These are phyloP conservation scores for Lagria hirta DNA, from an alignment of 2,888 invertebrate genomes.

Conservation along the genomic window DNA sequence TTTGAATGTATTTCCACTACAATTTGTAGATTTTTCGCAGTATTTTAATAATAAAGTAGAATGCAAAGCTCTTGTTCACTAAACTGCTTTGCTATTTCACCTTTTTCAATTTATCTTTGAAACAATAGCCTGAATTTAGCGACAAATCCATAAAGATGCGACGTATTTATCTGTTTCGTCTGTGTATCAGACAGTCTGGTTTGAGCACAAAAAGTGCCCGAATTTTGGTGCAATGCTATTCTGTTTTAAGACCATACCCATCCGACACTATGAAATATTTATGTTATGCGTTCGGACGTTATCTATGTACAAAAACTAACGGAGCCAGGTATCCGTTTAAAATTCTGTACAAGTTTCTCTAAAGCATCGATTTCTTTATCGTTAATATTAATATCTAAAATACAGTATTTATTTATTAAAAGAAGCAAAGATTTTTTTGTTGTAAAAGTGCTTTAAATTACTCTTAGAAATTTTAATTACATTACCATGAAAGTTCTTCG, in stretches of 20 bases:
- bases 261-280: slow-evolving; percentile 46
- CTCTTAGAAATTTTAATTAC: no score
- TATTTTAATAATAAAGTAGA: no score
- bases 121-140: slow-evolving; percentile 37
- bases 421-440: not conserved
- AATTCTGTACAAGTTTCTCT: slow-evolving; percentile 28
- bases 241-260: slow-evolving; percentile 21
- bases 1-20: no score
- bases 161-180: slow-evolving; percentile 44
- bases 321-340: slow-evolving; percentile 32
- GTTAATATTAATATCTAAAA: slow-evolving; percentile 31
- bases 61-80: no score
- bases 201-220: slow-evolving; percentile 38
- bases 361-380: slow-evolving; percentile 28
- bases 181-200: slow-evolving; percentile 30
- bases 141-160: slow-evolving; percentile 44
- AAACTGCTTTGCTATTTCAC: no score
- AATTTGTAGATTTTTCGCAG: no score
- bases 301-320: slow-evolving; percentile 36
- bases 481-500: no score
- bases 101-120: no score
- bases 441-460: no score
- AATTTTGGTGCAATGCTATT: slow-evolving; percentile 29
- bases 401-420: no score
- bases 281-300: slow-evolving; percentile 40